Conservation (phyloP, 2,797 vertebrate species). For the Vireo griseus region DNA sequence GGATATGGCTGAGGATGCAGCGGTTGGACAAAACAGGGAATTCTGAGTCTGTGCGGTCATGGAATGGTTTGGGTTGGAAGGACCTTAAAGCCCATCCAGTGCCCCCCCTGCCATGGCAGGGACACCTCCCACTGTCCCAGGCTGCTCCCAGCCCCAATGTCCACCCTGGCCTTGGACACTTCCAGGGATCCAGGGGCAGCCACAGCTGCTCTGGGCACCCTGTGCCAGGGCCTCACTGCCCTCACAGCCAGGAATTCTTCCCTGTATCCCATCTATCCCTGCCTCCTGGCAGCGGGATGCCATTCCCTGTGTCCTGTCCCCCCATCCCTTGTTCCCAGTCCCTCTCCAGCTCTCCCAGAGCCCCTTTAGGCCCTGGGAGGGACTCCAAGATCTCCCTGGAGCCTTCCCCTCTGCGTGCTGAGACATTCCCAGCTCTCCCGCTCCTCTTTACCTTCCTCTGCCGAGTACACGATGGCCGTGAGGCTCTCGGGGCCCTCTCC, state of each 20-base stretch:
- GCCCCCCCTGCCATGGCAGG: neutral
- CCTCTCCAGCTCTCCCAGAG: neutral
- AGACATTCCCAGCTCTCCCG: neutral
- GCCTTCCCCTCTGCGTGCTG: neutral
- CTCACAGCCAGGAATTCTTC: rapidly evolving
- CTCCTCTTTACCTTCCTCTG: slow-evolving; percentile 87
- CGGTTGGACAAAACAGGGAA: neutral
- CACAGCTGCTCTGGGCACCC: neutral
- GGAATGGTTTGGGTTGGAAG: neutral
- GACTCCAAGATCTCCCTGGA: neutral
- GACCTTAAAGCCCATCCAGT: too few relatives aligned
- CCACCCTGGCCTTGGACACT: rapidly evolving
- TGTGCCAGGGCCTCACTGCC: neutral
- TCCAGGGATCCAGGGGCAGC: neutral
- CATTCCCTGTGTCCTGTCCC: neutral
- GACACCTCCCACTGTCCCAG: neutral
- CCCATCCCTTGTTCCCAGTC: neutral
- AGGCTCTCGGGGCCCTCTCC: slow-evolving; percentile 94
- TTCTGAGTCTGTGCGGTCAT: rapidly evolving
- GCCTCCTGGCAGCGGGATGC: neutral
- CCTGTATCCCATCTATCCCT: neutral
- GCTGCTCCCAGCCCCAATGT: neutral
- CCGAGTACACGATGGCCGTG: slow-evolving; percentile 85
- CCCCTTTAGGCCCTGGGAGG: rapidly evolving
- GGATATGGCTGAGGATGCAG: neutral